Evolutionary conservation across 2,113 vertebrate species (phyloP).

Genomic region (Nansenia antarctica): DNA sequence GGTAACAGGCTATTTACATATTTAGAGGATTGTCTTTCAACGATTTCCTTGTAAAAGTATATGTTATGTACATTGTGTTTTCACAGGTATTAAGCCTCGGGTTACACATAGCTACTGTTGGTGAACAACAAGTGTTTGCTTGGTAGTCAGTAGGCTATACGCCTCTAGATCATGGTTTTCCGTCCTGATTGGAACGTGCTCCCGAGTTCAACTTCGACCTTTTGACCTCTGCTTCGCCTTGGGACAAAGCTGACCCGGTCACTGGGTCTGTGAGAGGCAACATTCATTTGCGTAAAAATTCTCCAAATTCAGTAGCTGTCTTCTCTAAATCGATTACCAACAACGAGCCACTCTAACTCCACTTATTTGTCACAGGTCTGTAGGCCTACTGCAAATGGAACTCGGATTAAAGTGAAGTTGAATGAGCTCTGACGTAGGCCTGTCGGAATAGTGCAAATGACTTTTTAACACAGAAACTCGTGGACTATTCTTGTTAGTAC

Average conservation of each 20-base stretch:
- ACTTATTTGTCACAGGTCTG: not conserved
- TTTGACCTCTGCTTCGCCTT: constrained; percentile 70
- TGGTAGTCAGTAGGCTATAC: too few relatives aligned
- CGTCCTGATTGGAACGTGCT: constrained; percentile 28
- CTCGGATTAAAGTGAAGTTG: not conserved
- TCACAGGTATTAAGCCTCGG: too few relatives aligned
- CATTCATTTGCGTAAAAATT: constrained; percentile 74
- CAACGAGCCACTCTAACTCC: not conserved
- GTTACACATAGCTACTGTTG: too few relatives aligned
- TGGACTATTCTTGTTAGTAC: too few relatives aligned
- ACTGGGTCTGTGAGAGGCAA: constrained; percentile 67
- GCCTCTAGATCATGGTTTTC: not conserved
- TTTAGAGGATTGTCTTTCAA: too few relatives aligned
- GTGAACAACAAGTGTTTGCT: too few relatives aligned
- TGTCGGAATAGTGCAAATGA: too few relatives aligned
- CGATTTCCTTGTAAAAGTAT: too few relatives aligned
- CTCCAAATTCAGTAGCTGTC: not conserved
- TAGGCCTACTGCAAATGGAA: not conserved
- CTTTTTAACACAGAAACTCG: too few relatives aligned
- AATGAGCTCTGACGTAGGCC: not conserved
- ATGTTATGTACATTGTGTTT: too few relatives aligned
- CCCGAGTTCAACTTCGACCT: constrained; percentile 71
- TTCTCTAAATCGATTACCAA: not conserved
- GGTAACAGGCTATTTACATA: too few relatives aligned
- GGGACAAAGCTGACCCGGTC: constrained; percentile 76